Conservation (phyloP, 2,113 vertebrate species). For the Ammodytes dubius region DNA sequence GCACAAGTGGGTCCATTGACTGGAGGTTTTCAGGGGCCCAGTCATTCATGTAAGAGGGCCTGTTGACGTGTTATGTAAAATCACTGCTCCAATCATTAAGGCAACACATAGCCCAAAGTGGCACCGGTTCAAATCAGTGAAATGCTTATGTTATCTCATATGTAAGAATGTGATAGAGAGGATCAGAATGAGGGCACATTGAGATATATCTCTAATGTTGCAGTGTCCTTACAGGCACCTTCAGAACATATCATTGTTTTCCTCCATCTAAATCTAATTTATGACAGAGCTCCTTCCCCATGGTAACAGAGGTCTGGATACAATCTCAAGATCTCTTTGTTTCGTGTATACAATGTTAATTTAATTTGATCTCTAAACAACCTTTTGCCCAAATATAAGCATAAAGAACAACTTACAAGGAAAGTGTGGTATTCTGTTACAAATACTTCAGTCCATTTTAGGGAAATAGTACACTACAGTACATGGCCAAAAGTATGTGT, state of each 20-base stretch:
- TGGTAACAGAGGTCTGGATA: conserved; percentile 30
- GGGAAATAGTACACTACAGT: neutral
- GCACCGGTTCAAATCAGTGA: neutral
- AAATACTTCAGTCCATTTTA: neutral
- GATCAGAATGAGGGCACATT: neutral
- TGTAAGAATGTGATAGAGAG: neutral
- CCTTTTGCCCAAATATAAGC: neutral
- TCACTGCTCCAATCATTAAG: too few species aligned
- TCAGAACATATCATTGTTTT: conserved; percentile 32
- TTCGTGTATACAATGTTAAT: neutral
- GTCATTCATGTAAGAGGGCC: too few species aligned
- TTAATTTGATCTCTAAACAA: neutral
- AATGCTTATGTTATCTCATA: neutral
- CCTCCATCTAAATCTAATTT: conserved; percentile 55
- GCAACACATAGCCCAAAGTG: neutral
- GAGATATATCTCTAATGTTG: neutral
- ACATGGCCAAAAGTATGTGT: neutral
- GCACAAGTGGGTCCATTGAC: too few species aligned
- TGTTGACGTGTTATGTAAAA: too few species aligned
- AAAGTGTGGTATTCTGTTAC: neutral
- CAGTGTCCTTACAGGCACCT: conserved; percentile 19
- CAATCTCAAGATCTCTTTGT: conserved; percentile 16
- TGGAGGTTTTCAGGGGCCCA: too few species aligned
- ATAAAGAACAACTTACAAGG: neutral
- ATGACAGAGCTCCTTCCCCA: conserved; percentile 26